A percentile compares a stretch with the other conserved stretches of the same genome.
Evolutionary conservation across 2,888 invertebrate species (phyloP).

Genomic region (Caenorhabditis panamensis): DNA sequence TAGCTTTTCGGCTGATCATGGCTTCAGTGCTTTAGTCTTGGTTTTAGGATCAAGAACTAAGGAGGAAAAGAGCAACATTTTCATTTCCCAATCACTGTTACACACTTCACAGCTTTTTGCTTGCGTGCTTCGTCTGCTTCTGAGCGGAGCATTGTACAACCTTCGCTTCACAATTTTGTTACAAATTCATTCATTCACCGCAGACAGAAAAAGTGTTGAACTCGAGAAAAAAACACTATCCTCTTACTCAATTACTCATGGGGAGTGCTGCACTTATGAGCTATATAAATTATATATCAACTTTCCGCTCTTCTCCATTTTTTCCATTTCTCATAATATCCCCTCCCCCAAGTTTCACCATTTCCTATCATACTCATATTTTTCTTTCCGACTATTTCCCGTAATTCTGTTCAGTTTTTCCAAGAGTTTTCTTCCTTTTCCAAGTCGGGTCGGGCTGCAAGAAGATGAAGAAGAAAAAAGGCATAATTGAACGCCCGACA

Average conservation of each 20-base stretch:
- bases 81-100: conserved; percentile 8
- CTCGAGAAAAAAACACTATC: conserved; percentile 18
- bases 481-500: conserved; percentile 43
- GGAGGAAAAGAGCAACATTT: conserved; percentile 14
- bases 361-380: conserved; percentile 38
- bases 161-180: background rate
- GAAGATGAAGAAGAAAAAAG: background rate
- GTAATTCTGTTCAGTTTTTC: conserved; percentile 1
- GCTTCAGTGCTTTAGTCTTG: background rate
- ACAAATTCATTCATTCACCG: background rate
- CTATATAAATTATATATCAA: conserved; percentile 59
- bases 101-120: conserved; percentile 10
- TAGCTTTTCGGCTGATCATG: background rate
- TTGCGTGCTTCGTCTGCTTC: background rate
- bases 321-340: conserved; percentile 29
- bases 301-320: conserved; percentile 46
- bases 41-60: background rate
- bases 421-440: conserved; percentile 3
- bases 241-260: conserved; percentile 46
- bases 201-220: background rate
- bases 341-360: conserved; percentile 31
- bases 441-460: background rate
- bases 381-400: conserved; percentile 1
- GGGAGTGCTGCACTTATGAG: conserved; percentile 59
- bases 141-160: background rate